Evolutionary conservation across 2,888 invertebrate species (phyloP), one percentile per base, ranked within the genome.

Genomic region (Magallana nippona): DNA sequence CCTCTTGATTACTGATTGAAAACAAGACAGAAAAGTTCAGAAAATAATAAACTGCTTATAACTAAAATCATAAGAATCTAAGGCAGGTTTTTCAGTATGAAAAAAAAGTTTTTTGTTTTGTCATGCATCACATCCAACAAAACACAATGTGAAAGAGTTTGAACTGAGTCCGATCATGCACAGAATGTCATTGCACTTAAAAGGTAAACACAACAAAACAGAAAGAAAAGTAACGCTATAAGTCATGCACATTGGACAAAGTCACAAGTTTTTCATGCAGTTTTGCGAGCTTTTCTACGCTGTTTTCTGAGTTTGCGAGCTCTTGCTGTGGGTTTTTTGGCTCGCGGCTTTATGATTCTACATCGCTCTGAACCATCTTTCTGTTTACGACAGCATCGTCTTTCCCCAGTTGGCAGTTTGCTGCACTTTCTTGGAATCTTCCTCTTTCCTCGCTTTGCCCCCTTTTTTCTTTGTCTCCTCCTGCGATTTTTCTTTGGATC

Each of bases 401-500:
- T 79, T n/a, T 60, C 44, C n/a, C 83, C 83, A 27, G 79, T 79
- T n/a, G 83, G 56, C 32, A 63, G 71, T 22, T 19, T 17, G 58
- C 13, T 83, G 63, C 83, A 83, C 56, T 56, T 83, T 57, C 83
- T 79, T 1, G 79, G 55, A 22, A 82, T 81, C 71, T 71, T 83
- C 63, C 62, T 83, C 86, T 82, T 86, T 79, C 85, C 83, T 80
- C 84, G 60, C 82, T 86, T 63, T 81, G 79, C n/a, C 55, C 78
- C 55, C 55, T 83, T 85, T 63, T 71, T 55, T 27, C 78, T 78
- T 60, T 71, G 80, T 71, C 87, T 87, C 78, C 84, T 89, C 57
- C 89, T 87, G 82, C 84, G 85, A 63, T 83, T 85, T 63, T 82
- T 86, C 19, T 82, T 83, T 79, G 83, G 82, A 80, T 82, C 58